These are phyloP conservation scores for Temnothorax rugatulus DNA, from an alignment of 2,888 invertebrate genomes.

Conservation along the genomic window DNA sequence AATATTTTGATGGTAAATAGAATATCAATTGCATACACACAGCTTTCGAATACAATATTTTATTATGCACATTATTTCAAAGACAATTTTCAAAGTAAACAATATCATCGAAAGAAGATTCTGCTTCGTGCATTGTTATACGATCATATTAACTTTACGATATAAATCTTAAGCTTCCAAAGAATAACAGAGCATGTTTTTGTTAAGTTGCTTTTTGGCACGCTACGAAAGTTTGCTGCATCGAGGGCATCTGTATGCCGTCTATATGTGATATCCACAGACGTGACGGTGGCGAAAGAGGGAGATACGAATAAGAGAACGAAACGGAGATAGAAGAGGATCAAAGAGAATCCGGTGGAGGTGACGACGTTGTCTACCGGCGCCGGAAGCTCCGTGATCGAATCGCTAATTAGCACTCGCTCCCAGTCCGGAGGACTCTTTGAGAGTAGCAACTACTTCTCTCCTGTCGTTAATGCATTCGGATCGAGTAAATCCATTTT, in stretches of 20 bases:
- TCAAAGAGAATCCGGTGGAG: constrained; percentile 72
- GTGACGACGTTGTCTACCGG: constrained; percentile 70
- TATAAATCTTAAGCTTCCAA: constrained; percentile 47
- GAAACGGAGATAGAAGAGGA: constrained; percentile 71
- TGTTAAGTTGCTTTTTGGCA: constrained; percentile 30
- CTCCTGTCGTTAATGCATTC: constrained; percentile 72
- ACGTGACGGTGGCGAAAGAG: constrained; percentile 47
- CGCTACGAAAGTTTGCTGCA: constrained; percentile 21
- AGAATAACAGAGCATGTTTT: constrained; percentile 21
- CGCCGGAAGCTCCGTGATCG: constrained; percentile 74
- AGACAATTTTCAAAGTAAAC: not conserved
- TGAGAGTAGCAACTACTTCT: constrained; percentile 69
- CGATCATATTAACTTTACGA: constrained; percentile 24
- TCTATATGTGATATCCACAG: constrained; percentile 27
- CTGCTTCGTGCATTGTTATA: not conserved
- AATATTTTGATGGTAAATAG: not conserved
- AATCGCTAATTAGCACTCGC: constrained; percentile 75
- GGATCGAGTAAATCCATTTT: constrained; percentile 76
- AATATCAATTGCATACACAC: not conserved
- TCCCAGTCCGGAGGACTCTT: constrained; percentile 70
- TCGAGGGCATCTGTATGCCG: constrained; percentile 10
- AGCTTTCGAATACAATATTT: not conserved
- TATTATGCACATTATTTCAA: not conserved
- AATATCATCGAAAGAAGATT: constrained; percentile 11
- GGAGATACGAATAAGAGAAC: constrained; percentile 65